Evolutionary conservation across 2,888 invertebrate genomes (phyloP).

Genomic region (Neocrepidodera transversa): DNA sequence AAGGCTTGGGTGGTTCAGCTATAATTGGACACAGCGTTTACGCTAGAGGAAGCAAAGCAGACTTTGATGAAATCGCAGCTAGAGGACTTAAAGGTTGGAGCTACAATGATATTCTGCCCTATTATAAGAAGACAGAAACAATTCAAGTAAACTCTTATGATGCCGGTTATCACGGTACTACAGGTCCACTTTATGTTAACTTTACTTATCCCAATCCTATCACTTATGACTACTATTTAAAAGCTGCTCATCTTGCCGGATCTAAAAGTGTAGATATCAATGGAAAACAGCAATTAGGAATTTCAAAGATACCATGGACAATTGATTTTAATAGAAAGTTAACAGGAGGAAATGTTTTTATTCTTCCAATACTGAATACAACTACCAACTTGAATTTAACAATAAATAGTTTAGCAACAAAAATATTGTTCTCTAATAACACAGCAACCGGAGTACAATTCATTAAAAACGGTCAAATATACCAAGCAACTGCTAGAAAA

Average conservation of each 20-base stretch:
- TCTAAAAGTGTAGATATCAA: constrained; percentile 69
- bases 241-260: constrained; percentile 67
- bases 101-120: constrained; percentile 60
- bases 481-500: constrained; percentile 64
- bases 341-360: constrained; percentile 68
- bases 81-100: constrained; percentile 70
- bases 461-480: constrained; percentile 58
- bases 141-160: constrained; percentile 8
- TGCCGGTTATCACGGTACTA: constrained; percentile 13
- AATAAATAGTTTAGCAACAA: constrained; percentile 64
- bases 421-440: constrained; percentile 60
- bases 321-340: constrained; percentile 66
- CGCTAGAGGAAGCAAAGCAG: constrained; percentile 80
- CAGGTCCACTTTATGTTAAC: constrained; percentile 13
- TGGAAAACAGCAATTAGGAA: constrained; percentile 65
- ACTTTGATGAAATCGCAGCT: constrained; percentile 84
- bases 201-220: constrained; percentile 19
- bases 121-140: constrained; percentile 19
- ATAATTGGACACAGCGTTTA: constrained; percentile 87
- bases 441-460: constrained; percentile 66
- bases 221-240: neutral
- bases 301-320: constrained; percentile 69
- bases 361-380: constrained; percentile 61
- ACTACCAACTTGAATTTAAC: constrained; percentile 67
- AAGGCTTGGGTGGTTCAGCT: constrained; percentile 76